phyloP scores from a whole-genome alignment of 2,113 vertebrate species.

The Mus musculus region DNA sequence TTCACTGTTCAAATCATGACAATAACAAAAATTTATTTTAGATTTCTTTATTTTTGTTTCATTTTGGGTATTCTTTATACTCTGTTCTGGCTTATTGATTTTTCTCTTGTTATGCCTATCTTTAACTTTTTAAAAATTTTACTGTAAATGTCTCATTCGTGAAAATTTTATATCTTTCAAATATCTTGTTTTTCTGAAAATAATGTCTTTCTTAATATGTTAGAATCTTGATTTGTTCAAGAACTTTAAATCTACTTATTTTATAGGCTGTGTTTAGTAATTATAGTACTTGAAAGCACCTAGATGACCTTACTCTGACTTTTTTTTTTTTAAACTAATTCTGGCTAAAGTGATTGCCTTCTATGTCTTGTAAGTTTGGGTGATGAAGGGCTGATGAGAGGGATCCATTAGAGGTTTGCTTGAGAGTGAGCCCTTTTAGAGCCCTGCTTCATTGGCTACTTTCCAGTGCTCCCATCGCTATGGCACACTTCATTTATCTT shows the following conservation, averaged over 20 bases:
- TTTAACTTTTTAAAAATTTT: neutral
- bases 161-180: conserved; percentile 8
- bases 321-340: neutral
- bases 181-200: conserved; percentile 17
- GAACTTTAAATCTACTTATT: conserved; percentile 52
- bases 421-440: neutral
- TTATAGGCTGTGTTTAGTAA: conserved; percentile 32
- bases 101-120: neutral
- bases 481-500: neutral
- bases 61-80: neutral
- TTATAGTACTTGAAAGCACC: neutral
- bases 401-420: neutral
- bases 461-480: neutral
- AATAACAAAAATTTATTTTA: neutral
- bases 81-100: conserved; percentile 25
- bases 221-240: conserved; percentile 40
- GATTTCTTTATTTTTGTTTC: neutral
- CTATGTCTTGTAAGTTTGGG: neutral
- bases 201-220: neutral
- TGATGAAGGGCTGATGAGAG: neutral
- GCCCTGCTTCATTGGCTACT: neutral
- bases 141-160: conserved; percentile 42
- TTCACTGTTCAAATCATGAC: neutral
- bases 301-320: neutral
- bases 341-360: neutral